Percentiles rank a stretch among this genome's conserved stretches.
These are phyloP conservation scores for Myrmophylax atrothorax DNA, from an alignment of 2,113 vertebrate genomes.

Conservation along the genomic window DNA sequence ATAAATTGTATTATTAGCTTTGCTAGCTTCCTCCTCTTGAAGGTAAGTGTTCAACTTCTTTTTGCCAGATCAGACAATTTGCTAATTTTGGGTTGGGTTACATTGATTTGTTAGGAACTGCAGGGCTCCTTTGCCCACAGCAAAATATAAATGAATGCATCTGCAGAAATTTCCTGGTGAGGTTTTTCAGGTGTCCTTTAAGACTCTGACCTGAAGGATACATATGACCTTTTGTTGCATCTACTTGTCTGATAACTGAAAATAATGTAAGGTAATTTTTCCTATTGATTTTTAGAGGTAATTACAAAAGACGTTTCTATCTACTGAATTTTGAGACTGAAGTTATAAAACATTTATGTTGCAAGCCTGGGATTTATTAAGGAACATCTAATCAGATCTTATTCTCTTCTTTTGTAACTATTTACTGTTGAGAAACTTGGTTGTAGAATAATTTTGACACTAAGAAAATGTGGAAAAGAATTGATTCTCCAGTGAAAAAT, in stretches of 20 bases:
- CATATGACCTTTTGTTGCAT: not conserved
- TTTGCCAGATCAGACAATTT: conserved; percentile 48
- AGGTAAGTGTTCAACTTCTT: conserved; percentile 33
- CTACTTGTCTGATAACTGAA: not conserved
- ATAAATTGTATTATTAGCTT: conserved; percentile 34
- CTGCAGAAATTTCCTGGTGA: not conserved
- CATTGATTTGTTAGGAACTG: conserved; percentile 15
- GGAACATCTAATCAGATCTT: not conserved
- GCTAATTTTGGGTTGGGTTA: conserved; percentile 56
- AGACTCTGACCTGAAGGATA: not conserved
- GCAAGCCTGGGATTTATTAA: not conserved
- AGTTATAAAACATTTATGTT: not conserved
- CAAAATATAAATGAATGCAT: not conserved
- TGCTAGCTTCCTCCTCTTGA: conserved; percentile 57
- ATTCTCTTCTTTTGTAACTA: not conserved
- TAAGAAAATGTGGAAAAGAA: not conserved
- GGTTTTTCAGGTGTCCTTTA: conserved; percentile 26
- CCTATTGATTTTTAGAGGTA: not conserved
- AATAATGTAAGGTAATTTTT: not conserved
- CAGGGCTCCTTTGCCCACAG: not conserved
- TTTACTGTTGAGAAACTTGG: not conserved
- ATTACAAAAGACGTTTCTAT: not conserved
- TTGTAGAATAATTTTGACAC: not conserved
- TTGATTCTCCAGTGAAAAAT: not conserved
- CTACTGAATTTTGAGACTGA: not conserved